phyloP scores from a whole-genome alignment of 2,888 invertebrate species.

The Microchrysa polita region DNA sequence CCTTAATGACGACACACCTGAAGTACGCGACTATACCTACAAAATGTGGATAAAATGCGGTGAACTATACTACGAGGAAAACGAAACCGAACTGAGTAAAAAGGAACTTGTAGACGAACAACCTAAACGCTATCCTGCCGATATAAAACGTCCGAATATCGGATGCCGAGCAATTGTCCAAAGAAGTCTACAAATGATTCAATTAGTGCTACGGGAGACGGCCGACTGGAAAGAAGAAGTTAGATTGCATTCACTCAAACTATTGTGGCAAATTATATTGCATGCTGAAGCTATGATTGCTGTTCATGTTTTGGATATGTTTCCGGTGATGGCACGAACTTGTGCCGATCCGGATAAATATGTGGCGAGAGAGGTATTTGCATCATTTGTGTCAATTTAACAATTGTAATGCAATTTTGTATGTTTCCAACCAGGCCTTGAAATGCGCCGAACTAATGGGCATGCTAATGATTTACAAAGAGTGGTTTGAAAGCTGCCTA shows the following conservation, averaged over 20 bases:
- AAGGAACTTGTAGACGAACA: constrained; percentile 77
- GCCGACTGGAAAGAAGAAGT: constrained; percentile 64
- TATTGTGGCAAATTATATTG: constrained; percentile 62
- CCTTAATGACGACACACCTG: constrained; percentile 81
- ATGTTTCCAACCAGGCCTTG: constrained; percentile 53
- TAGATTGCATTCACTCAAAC: constrained; percentile 60
- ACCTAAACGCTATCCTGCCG: constrained; percentile 78
- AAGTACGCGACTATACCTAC: constrained; percentile 72
- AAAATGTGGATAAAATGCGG: constrained; percentile 79
- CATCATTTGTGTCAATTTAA: neutral
- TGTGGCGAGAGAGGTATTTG: constrained; percentile 55
- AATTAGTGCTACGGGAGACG: constrained; percentile 59
- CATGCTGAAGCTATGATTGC: constrained; percentile 62
- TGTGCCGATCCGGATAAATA: constrained; percentile 57
- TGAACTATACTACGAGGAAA: constrained; percentile 82
- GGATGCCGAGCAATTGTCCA: constrained; percentile 86
- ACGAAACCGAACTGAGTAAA: constrained; percentile 87
- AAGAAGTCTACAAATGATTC: constrained; percentile 67
- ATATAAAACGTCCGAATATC: constrained; percentile 80
- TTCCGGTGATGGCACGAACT: constrained; percentile 58
- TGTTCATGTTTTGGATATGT: constrained; percentile 62
- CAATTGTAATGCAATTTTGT: neutral
- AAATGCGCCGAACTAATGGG: constrained; percentile 62
- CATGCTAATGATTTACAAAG: constrained; percentile 57
- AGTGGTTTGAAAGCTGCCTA: constrained; percentile 61